Percentiles rank a stretch among this genome's conserved stretches.
These are phyloP conservation scores for Blennius ocellaris DNA, from an alignment of 2,113 vertebrate species.

Conservation along the genomic window DNA sequence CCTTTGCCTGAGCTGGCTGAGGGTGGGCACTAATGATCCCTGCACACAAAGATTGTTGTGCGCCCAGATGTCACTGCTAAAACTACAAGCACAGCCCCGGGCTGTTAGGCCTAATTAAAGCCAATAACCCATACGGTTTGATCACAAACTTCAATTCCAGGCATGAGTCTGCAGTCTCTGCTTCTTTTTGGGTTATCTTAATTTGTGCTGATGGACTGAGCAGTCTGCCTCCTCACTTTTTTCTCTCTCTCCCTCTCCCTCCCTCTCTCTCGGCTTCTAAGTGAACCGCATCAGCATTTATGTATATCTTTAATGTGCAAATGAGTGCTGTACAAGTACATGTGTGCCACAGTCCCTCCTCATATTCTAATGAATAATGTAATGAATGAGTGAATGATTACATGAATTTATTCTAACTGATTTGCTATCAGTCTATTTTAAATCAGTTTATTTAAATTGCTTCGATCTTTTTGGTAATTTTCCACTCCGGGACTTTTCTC, in stretches of 20 bases:
- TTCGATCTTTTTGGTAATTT: slow-evolving; percentile 1
- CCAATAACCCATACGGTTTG: slow-evolving; percentile 54
- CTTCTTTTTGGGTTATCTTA: slow-evolving; percentile 42
- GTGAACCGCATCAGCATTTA: slow-evolving; percentile 23
- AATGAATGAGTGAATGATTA: slow-evolving; percentile 13
- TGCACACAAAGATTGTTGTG: slow-evolving; percentile 29
- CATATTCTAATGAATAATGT: slow-evolving; percentile 1
- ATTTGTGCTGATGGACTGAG: slow-evolving; percentile 24
- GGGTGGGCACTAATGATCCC: slow-evolving; percentile 27
- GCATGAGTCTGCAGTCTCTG: slow-evolving; percentile 21
- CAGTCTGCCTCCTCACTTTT: not conserved
- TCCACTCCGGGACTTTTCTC: not conserved
- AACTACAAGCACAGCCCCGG: slow-evolving; percentile 49
- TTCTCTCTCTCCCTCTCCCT: not conserved
- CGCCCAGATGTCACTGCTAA: slow-evolving; percentile 40
- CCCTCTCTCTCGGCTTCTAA: not conserved
- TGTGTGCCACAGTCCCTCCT: not conserved
- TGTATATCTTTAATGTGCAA: slow-evolving; percentile 34
- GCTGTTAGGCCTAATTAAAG: slow-evolving; percentile 54
- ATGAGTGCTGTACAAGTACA: slow-evolving; percentile 14
- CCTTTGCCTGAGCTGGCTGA: slow-evolving; percentile 12
- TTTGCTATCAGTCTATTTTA: not conserved
- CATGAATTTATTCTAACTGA: slow-evolving; percentile 1
- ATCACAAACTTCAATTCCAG: slow-evolving; percentile 56
- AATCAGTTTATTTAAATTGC: not conserved